phyloP scores from a whole-genome alignment of 37 sponge, comb jelly and placozoan species.

The Chondrosia reniformis region DNA sequence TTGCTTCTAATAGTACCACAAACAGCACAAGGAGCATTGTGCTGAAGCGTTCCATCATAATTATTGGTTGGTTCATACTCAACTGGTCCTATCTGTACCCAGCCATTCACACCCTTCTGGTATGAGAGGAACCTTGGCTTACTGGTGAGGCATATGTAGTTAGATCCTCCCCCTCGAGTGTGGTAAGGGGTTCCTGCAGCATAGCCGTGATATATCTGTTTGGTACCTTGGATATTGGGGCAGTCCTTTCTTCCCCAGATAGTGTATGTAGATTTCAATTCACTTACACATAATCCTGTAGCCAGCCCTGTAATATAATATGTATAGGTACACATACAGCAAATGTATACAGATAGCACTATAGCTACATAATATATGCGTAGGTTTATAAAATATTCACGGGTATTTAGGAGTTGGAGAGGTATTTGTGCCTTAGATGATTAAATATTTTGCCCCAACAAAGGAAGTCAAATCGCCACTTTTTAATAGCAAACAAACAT shows the following conservation, averaged over 20 bases:
- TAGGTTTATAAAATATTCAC: too few species aligned
- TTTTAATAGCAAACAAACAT: too few species aligned
- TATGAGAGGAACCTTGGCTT: not conserved
- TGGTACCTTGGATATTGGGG: not conserved
- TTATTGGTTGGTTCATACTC: not conserved
- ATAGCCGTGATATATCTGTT: not conserved
- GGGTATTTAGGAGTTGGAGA: too few species aligned
- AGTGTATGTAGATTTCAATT: too few species aligned
- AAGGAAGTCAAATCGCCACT: too few species aligned
- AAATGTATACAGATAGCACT: too few species aligned
- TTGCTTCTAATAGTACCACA: not conserved
- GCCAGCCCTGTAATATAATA: too few species aligned
- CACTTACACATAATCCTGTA: too few species aligned
- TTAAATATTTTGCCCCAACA: too few species aligned
- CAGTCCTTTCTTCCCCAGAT: conserved; percentile 9
- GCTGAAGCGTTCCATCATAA: not conserved
- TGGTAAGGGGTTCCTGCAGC: conserved; percentile 5
- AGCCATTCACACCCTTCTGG: not conserved
- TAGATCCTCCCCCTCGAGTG: conserved; percentile 5
- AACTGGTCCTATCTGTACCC: not conserved
- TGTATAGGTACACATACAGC: too few species aligned
- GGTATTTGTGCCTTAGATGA: too few species aligned
- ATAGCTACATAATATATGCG: too few species aligned
- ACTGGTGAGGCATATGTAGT: conserved; percentile 6
- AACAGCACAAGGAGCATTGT: conserved; percentile 12